Evolutionary conservation across 2,888 invertebrate genomes (phyloP).

Genomic region (Drosophila longiperda): DNA sequence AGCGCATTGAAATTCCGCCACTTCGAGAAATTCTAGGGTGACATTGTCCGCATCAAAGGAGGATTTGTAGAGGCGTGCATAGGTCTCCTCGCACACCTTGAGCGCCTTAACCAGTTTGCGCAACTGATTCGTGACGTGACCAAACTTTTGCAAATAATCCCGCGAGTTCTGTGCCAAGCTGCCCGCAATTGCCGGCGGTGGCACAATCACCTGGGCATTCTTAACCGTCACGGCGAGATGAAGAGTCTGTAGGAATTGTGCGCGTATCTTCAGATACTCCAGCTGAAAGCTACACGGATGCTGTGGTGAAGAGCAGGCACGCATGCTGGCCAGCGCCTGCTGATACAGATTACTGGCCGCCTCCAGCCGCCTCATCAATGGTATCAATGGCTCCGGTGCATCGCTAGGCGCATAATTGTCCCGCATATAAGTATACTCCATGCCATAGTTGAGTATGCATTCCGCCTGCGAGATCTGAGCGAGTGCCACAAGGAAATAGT

Average conservation of each 20-base stretch:
- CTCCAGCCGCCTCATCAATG: constrained; percentile 86
- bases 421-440: constrained; percentile 85
- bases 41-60: constrained; percentile 94
- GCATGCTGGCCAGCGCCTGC: constrained; percentile 87
- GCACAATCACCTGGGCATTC: constrained; percentile 90
- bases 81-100: constrained; percentile 89
- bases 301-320: constrained; percentile 85
- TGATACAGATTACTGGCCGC: constrained; percentile 88
- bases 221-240: constrained; percentile 85
- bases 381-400: constrained; percentile 78
- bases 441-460: constrained; percentile 87
- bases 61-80: constrained; percentile 91
- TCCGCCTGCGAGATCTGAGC: constrained; percentile 91
- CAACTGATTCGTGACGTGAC: constrained; percentile 92
- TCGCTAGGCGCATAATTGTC: constrained; percentile 80
- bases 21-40: constrained; percentile 90
- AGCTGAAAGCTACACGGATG: constrained; percentile 88
- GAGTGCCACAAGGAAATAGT: constrained; percentile 95
- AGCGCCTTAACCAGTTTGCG: constrained; percentile 90
- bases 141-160: constrained; percentile 92
- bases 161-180: constrained; percentile 91
- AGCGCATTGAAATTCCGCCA: constrained; percentile 85
- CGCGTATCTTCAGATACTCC: constrained; percentile 91
- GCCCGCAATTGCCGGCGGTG: constrained; percentile 96
- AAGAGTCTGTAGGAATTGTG: constrained; percentile 89